A percentile compares a stretch with the other conserved stretches of the same genome.
phyloP scores from a whole-genome alignment of 2,113 vertebrate species.

The Stegostoma tigrinum region DNA sequence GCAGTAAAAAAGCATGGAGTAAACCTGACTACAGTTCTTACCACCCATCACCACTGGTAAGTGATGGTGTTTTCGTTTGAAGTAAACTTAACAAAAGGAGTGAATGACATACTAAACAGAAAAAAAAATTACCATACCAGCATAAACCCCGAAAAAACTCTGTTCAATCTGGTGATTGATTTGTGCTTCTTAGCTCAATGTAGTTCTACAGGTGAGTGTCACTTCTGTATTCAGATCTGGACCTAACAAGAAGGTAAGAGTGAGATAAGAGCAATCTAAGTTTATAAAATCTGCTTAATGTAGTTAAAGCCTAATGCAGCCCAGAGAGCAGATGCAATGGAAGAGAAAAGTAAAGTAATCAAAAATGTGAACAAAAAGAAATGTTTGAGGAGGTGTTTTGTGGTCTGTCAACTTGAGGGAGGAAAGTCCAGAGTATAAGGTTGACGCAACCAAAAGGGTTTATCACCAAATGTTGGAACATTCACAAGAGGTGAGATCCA shows the following conservation, averaged over 20 bases:
- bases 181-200: neutral
- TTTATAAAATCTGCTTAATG: neutral
- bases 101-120: neutral
- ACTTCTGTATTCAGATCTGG: neutral
- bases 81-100: neutral
- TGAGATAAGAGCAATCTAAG: neutral
- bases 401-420: neutral
- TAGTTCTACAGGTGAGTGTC: neutral
- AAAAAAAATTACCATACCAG: neutral
- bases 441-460: neutral
- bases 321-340: neutral
- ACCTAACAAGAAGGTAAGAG: neutral
- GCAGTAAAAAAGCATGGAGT: constrained; percentile 74
- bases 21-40: constrained; percentile 82
- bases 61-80: neutral
- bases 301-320: neutral
- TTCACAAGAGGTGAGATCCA: neutral
- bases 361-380: neutral
- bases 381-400: neutral
- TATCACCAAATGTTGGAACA: neutral
- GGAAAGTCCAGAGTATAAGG: neutral
- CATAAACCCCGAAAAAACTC: neutral
- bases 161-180: neutral
- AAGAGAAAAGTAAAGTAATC: neutral
- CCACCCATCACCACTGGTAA: constrained; percentile 96